Base-by-base conservation (phyloP, 2,113 vertebrate genomes). In the Hiodon tergisus region DNA sequence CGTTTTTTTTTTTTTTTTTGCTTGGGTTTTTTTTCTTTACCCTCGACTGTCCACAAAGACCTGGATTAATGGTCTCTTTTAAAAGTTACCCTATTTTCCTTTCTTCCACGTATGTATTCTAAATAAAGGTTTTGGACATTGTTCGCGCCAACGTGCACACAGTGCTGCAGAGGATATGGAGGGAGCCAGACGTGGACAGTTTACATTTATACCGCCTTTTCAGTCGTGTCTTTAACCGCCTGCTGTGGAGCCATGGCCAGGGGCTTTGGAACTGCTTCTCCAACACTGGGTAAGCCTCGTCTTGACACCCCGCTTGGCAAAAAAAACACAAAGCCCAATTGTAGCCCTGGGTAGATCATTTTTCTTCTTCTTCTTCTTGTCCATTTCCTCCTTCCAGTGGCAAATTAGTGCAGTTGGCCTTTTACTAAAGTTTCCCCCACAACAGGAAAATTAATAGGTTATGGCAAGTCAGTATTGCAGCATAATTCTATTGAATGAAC, bases 201-300 rank as follows among this genome's bases (percentile, higher is more conserved):
- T 89, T 99, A 81, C 93, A 92, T 76, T 88, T 98, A 10, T 96
- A 94, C 81, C 91, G 94, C 52, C 91, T 98, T 81, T 96, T 98
- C 84, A 95, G 93, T 83, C 94, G 95, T 0, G 91, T 99, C 53
- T 99, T 98, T 83, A 97, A 93, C 87, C 92, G 95, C 62, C 87
- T 99, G 65, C 95, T 99, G 6, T 99, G 97, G 96, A 98, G 92
- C 83, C 97, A 95, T 0, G 97, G 97, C 54, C 96, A 98, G 84
- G 97, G 96, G 50, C 83, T 99, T 1, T 99, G 97, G 97, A 98
- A 95, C 85, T 98, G 94, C 88, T 98, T 98, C 87, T 96, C 94
- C 84, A 95, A 94, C 90, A 96, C 95, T 81, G 91, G 93, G 94
- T 95, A 92, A 86, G 91, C 65, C 4, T 5, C 4, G 7, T 54